Evolutionary conservation across 1,140 invertebrate species (phyloP).

Genomic region (Platyscapa corneri): DNA sequence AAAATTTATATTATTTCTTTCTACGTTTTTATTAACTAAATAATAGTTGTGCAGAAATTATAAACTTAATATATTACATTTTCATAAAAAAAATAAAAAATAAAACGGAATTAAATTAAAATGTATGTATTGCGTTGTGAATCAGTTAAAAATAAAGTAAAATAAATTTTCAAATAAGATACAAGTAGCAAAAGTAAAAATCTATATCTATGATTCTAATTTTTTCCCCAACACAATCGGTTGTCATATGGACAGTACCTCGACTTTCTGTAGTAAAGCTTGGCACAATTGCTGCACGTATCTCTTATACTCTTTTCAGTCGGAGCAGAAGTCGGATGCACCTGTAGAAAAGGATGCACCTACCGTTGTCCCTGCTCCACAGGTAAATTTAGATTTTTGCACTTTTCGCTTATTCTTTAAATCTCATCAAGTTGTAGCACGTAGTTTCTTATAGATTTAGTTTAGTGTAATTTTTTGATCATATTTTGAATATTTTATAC

Average conservation of each 20-base stretch:
- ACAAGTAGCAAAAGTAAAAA: no score
- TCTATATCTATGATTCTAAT: not conserved
- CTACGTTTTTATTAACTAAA: no score
- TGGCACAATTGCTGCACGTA: slow-evolving; percentile 71
- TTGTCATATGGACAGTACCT: not conserved
- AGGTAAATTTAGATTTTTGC: slow-evolving; percentile 68
- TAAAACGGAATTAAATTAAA: no score
- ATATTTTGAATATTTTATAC: not conserved
- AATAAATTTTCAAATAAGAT: no score
- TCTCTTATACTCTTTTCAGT: slow-evolving; percentile 73
- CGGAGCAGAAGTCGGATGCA: slow-evolving; percentile 72
- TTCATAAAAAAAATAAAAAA: no score
- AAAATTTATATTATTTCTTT: no score
- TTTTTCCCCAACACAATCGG: not conserved
- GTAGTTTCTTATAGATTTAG: slow-evolving; percentile 28
- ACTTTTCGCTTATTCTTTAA: slow-evolving; percentile 22
- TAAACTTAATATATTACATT: no score
- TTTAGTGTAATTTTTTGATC: not conserved
- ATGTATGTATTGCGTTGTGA: no score
- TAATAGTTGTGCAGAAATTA: no score
- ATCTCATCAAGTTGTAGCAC: slow-evolving; percentile 28
- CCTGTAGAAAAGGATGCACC: slow-evolving; percentile 71
- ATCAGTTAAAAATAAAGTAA: no score
- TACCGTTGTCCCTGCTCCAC: slow-evolving; percentile 68
- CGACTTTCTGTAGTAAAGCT: slow-evolving; percentile 55